Base-by-base conservation (phyloP, 2,888 invertebrate species). In the Erebia aethiops region DNA sequence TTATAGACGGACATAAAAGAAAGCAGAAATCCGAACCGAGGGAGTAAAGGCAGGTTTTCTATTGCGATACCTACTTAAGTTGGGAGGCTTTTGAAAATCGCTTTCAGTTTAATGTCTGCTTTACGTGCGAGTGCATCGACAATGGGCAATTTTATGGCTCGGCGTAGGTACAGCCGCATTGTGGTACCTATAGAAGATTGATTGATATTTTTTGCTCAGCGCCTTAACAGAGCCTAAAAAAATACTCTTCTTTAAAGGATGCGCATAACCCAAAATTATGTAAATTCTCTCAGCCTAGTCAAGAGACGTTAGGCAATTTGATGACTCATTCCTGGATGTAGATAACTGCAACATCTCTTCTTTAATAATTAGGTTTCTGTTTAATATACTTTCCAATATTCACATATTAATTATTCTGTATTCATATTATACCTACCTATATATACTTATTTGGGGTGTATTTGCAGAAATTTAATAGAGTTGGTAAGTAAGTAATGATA, bases 91-190 rank as follows among this genome's bases (percentile, higher is more conserved):
- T 88, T 84, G 78, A 85, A 84, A 87, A 87, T 85, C 85, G 88
- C 86, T 89, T 87, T 86, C 85, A 83, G 85, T 84, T 87, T 87
- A 89, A 89, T 86, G 88, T 82, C 80, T 80, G 84, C 82, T 83
- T 84, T 87, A 84, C 84, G 83, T 71, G 76, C 71, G 69, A 78
- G 69, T 87, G 87, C 85, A 86, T 85, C 86, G 84, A 89, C 90
- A 90, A 90, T 90, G 84, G 87, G 87, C 86, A 84, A 86, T 90
- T 88, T 79, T 78, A 84, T 83, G 76, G 79, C 71, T 82, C 83
- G 72, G 70, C 73, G 72, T n/a, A n/a, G n/a, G n/a, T 74, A 69
- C 68, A 84, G 67, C 54, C 56, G 64, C 35, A 70, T 71, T 67
- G 72, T 67, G 56, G 67, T 51, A 35, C 35, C 35, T 35, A 65